Percentiles rank a stretch among this genome's conserved stretches.
These are phyloP conservation scores for Palythoa caribaeorum DNA, from an alignment of 92 coral and sea anemone species.

Conservation along the genomic window DNA sequence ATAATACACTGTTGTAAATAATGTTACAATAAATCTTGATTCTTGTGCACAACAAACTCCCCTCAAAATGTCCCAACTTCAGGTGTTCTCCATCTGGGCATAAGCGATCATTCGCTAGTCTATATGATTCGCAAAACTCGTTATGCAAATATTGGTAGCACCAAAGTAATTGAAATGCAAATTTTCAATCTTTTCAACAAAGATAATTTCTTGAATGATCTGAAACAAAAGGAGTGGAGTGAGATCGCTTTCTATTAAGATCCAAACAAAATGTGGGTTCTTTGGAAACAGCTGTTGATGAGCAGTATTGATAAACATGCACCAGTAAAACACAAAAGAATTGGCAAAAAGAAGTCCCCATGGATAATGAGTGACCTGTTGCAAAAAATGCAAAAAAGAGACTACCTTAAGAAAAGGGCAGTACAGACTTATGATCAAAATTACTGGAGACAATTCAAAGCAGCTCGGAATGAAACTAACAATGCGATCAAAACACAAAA, in stretches of 20 bases:
- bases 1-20: too few species aligned
- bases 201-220: slow-evolving; percentile 41
- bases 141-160: slow-evolving; percentile 15
- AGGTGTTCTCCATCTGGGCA: slow-evolving; percentile 42
- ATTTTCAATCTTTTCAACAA: slow-evolving; percentile 23
- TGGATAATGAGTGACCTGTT: too few species aligned
- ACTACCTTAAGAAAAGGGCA: too few species aligned
- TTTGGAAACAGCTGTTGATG: neutral
- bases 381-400: too few species aligned
- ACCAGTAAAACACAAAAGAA: too few species aligned
- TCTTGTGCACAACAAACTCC: neutral
- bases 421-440: too few species aligned
- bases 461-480: too few species aligned
- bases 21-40: too few species aligned
- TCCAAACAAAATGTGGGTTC: slow-evolving; percentile 30
- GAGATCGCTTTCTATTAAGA: slow-evolving; percentile 20
- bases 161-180: neutral
- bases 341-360: too few species aligned
- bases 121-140: slow-evolving; percentile 24
- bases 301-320: too few species aligned
- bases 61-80: slow-evolving; percentile 22
- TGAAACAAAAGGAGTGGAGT: slow-evolving; percentile 37
- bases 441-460: too few species aligned
- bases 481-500: too few species aligned
- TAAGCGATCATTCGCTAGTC: slow-evolving; percentile 46